Evolutionary conservation across 2,888 invertebrate species (phyloP), one percentile per base, ranked within the genome.

Genomic region (Taphrorychus bicolor): DNA sequence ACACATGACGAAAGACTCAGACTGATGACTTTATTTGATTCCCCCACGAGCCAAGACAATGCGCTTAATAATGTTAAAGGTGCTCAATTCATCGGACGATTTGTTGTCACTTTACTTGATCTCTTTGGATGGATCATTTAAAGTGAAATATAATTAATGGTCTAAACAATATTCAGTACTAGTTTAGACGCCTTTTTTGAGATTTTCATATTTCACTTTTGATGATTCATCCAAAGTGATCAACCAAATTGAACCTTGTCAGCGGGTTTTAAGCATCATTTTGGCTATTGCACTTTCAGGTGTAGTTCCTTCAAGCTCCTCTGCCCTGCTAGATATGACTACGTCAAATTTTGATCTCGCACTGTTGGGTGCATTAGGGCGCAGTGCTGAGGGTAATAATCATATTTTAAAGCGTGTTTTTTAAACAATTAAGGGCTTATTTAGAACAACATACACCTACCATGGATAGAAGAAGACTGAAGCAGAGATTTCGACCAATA

Each of bases 1-100:
- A 57, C 65, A 7, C n/a, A n/a, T n/a, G n/a, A n/a, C n/a, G n/a
- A n/a, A n/a, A n/a, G n/a, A n/a, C n/a, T n/a, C n/a, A n/a, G n/a
- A n/a, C 76, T 89, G 53, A 79, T 88, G 59, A 45, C 42, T 24
- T 57, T 71, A n/a, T 70, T 70, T 53, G 70, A 66, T 42, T 61
- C 51, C 11, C 14, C 58, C 14, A 42, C 19, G 19, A 53, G 52
- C 45, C 60, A 21, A n/a, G 2, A 22, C 21, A 14, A 48, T 5
- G 32, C 45, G 2, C 16, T 45, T 14, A 45, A 45, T 45, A 45
- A 45, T 45, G 45, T 45, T 45, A 14, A 45, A 45, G 45, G 45
- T 45, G 32, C 11, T n/a, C n/a, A n/a, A n/a, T n/a, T n/a, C n/a
- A n/a, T n/a, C n/a, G n/a, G n/a, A n/a, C n/a, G n/a, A n/a, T n/a